Conservation (phyloP, 2,888 invertebrate genomes). For the Syritta pipiens region DNA sequence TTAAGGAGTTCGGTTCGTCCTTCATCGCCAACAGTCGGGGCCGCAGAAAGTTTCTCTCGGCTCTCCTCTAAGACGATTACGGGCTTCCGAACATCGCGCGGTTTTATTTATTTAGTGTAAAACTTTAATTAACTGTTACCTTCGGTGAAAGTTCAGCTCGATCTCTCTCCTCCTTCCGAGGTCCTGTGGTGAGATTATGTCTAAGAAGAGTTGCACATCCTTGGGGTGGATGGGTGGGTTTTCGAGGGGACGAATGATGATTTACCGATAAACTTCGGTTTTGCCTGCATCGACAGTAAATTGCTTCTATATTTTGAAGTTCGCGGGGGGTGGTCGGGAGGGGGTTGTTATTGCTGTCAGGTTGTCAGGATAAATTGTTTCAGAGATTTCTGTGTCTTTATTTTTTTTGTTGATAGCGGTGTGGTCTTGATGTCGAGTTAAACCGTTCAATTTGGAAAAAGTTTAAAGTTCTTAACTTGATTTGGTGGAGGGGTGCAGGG, state of each 20-base stretch:
- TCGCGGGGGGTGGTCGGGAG: not conserved
- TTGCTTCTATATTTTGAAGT: conserved; percentile 27
- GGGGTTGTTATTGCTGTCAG: conserved; percentile 12
- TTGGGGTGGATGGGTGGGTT: not conserved
- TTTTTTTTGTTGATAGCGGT: too few species aligned
- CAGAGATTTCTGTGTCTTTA: too few species aligned
- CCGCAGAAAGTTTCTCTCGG: conserved; percentile 56
- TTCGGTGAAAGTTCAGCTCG: conserved; percentile 44
- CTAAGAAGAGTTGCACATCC: too few species aligned
- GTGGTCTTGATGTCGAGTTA: not conserved
- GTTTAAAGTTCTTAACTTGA: conserved; percentile 15
- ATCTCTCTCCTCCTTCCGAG: conserved; percentile 30
- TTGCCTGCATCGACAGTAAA: conserved; percentile 54
- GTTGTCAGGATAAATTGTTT: conserved; percentile 2
- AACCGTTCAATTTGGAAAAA: conserved; percentile 14
- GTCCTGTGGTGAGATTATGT: not conserved
- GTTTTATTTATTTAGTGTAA: conserved; percentile 66
- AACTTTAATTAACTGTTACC: conserved; percentile 68
- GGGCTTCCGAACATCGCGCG: conserved; percentile 57
- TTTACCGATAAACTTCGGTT: conserved; percentile 59
- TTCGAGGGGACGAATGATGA: conserved; percentile 35
- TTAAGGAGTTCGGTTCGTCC: too few species aligned
- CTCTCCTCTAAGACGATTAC: conserved; percentile 66
- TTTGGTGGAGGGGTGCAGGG: not conserved
- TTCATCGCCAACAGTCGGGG: too few species aligned